Evolutionary conservation across 2,888 invertebrate genomes (phyloP).

Genomic region (Andricus curvator): DNA sequence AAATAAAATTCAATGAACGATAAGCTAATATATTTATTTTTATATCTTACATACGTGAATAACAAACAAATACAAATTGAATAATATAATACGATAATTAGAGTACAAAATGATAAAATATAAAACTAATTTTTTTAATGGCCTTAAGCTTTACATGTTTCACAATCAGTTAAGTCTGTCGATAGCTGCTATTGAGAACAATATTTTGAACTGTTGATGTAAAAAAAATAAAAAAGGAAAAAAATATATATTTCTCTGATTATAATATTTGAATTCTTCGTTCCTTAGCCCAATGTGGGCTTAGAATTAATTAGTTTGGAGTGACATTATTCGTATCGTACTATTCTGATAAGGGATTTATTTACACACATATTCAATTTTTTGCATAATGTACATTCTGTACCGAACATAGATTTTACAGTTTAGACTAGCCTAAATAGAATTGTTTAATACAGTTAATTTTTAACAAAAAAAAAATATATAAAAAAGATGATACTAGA

Average conservation of each 20-base stretch:
- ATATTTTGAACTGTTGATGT: neutral
- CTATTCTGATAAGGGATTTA: neutral
- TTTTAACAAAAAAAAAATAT: neutral
- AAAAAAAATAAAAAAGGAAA: neutral
- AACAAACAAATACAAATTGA: conserved; percentile 4
- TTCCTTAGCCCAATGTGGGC: no score
- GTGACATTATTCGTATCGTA: neutral
- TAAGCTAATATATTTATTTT: conserved; percentile 16
- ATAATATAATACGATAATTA: neutral
- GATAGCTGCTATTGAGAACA: no score
- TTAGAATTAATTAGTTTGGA: neutral
- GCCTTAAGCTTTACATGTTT: no score
- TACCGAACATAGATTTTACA: neutral
- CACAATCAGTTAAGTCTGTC: no score
- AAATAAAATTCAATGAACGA: neutral
- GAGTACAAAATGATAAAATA: neutral
- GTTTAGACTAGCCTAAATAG: neutral
- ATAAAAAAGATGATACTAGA: neutral
- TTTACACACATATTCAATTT: conserved; percentile 14
- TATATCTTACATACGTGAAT: conserved; percentile 2
- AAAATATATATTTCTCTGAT: neutral
- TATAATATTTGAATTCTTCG: neutral
- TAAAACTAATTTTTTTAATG: neutral
- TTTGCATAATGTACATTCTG: neutral
- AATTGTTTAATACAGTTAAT: neutral